These are phyloP conservation scores for Ctena decussata DNA, from an alignment of 2,888 invertebrate species.

Conservation along the genomic window DNA sequence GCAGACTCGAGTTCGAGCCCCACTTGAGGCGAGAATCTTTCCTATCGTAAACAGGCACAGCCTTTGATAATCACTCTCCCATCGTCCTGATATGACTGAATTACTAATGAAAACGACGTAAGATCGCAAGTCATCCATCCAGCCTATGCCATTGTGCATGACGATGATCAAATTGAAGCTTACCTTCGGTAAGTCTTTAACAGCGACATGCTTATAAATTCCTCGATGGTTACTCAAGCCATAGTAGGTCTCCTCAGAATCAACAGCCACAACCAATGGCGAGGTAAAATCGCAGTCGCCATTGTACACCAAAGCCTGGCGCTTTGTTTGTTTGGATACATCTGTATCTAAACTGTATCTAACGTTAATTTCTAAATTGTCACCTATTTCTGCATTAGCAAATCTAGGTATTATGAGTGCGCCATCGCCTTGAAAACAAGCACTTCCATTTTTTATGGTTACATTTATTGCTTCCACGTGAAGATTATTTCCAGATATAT, in stretches of 20 bases:
- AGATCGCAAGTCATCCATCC: no score
- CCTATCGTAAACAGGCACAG: no score
- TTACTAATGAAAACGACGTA: no score
- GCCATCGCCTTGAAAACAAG: constrained; percentile 59
- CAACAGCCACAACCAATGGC: constrained; percentile 40
- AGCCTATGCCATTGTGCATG: no score
- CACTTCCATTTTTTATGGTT: constrained; percentile 27
- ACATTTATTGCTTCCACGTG: constrained; percentile 54
- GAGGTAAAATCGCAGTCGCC: constrained; percentile 57
- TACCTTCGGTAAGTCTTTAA: no score
- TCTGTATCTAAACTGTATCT: constrained; percentile 23
- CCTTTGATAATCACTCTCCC: no score
- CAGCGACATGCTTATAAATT: not conserved
- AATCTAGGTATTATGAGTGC: constrained; percentile 55
- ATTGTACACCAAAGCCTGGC: constrained; percentile 54
- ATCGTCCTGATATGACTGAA: no score
- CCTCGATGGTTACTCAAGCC: constrained; percentile 27
- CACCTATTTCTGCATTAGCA: constrained; percentile 53
- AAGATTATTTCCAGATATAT: constrained; percentile 41
- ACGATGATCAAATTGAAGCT: no score
- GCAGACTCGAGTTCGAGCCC: no score
- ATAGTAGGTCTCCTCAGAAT: constrained; percentile 17
- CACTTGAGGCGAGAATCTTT: no score
- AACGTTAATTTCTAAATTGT: constrained; percentile 32
- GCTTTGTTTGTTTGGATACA: not conserved